Evolutionary conservation across 2,113 vertebrate species (phyloP).

Genomic region (Ornithorhynchus anatinus): DNA sequence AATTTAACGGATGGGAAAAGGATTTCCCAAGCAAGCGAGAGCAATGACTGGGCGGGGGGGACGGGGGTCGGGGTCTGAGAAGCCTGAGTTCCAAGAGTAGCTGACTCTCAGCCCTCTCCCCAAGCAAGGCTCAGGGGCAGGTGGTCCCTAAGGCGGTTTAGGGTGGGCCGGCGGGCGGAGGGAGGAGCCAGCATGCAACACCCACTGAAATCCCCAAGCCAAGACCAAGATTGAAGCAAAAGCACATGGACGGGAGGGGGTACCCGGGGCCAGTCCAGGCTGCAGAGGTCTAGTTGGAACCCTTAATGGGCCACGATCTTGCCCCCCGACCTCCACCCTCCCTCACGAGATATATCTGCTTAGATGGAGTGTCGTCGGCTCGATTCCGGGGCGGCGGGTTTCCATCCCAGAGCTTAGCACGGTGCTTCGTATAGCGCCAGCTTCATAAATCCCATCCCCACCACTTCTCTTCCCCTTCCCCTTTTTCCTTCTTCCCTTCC

Average conservation of each 20-base stretch:
- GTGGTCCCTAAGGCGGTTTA: not conserved
- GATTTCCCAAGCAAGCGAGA: too few relatives aligned
- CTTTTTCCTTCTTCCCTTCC: not conserved
- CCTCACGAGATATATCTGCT: not conserved
- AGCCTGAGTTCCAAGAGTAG: too few relatives aligned
- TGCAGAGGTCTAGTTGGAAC: too few relatives aligned
- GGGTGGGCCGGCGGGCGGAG: not conserved
- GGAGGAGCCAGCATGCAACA: not conserved
- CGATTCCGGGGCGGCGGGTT: not conserved
- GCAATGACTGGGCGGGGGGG: not conserved
- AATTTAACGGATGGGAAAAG: too few relatives aligned
- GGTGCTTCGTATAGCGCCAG: too few relatives aligned
- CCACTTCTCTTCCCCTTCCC: accelerated
- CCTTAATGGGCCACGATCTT: not conserved
- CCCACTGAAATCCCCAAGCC: not conserved
- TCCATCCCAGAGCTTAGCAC: too few relatives aligned
- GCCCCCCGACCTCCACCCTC: too few relatives aligned
- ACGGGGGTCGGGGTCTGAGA: not conserved
- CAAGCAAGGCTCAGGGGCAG: too few relatives aligned
- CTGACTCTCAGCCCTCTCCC: too few relatives aligned
- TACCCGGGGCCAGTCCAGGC: not conserved
- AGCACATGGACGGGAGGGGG: not conserved
- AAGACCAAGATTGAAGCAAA: constrained; percentile 32
- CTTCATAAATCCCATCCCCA: too few relatives aligned
- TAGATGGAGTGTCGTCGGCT: not conserved